phyloP scores from a whole-genome alignment of 2,113 vertebrate genomes.

The Aramus guarauna region DNA sequence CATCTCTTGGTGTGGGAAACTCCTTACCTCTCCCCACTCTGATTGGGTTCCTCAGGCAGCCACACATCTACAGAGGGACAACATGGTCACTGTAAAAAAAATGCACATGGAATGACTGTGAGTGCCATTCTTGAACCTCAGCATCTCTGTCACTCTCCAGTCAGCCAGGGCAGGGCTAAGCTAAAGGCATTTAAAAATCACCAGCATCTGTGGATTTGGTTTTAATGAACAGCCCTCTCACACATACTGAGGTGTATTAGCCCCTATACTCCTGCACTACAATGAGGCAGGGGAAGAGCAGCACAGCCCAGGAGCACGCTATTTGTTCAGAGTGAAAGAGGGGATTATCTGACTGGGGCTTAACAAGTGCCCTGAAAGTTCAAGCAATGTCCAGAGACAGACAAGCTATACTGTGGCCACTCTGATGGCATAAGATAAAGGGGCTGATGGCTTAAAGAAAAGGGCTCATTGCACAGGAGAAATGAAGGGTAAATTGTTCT shows the following conservation, averaged over 20 bases:
- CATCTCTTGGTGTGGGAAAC: fast-evolving
- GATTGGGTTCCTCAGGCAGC: not conserved
- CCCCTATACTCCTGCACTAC: conserved; percentile 27
- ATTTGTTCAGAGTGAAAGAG: conserved; percentile 33
- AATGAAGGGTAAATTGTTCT: conserved; percentile 38
- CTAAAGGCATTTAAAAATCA: not conserved
- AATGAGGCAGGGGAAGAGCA: not conserved
- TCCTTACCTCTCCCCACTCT: not conserved
- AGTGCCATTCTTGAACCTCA: not conserved
- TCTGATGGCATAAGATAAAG: conserved; percentile 65
- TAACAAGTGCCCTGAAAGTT: conserved; percentile 33
- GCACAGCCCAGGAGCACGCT: not conserved
- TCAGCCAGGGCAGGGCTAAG: not conserved
- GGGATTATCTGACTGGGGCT: not conserved
- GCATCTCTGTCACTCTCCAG: not conserved
- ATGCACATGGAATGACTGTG: fast-evolving
- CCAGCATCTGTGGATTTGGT: not conserved
- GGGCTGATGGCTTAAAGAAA: conserved; percentile 44
- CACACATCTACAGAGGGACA: not conserved
- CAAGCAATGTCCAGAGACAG: conserved; percentile 39
- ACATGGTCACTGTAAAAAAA: fast-evolving
- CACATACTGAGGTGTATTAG: not conserved
- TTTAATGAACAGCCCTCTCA: conserved; percentile 26
- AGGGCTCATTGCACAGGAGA: conserved; percentile 61
- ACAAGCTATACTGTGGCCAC: conserved; percentile 64